Evolutionary conservation across 2,888 invertebrate species (phyloP), one percentile per base, ranked within the genome.

Genomic region (Ormyrus nitidulus): DNA sequence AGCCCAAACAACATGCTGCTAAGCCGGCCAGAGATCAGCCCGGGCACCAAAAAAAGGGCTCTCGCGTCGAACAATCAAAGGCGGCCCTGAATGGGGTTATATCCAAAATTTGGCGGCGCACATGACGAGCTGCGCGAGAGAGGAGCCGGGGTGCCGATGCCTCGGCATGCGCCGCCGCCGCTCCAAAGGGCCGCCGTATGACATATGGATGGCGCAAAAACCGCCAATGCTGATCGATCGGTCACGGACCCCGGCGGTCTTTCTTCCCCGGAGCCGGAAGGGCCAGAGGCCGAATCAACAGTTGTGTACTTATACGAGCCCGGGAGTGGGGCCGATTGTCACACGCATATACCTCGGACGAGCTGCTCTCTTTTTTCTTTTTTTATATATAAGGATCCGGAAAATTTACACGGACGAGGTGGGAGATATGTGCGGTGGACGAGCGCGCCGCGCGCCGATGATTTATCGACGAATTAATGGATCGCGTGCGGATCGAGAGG

Each of bases 181-280:
- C 83, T 73, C 74, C 85, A 83, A 34, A 84, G 53, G n/a, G 7
- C 53, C 44, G 34, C 19, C 8, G 3, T 86, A 85, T 89, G 89
- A 90, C 89, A 89, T 89, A 90, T 89, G 90, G 89, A 86, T 86
- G 85, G 87, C 88, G 89, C 87, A 89, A 89, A 90, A 90, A 90
- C 88, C 88, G 85, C 87, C 90, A 87, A 89, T 90, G 86, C 89
- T 89, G 90, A 90, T 90, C 88, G 90, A 90, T 90, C 88, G 87
- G 90, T 85, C 84, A 89, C 88, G 88, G 85, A 86, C 86, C 86
- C 86, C 85, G 34, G 65, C 70, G 19, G 56, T n/a, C 51, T 69
- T 65, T 56, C 56, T 71, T 34, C 44, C 62, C 64, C 13, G n/a
- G 10, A 11, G 59, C 68, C 76, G 78, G 73, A 79, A 74, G 56